Evolutionary conservation across 2,113 vertebrate genomes (phyloP).

Genomic region (Tamias sibiricus): DNA sequence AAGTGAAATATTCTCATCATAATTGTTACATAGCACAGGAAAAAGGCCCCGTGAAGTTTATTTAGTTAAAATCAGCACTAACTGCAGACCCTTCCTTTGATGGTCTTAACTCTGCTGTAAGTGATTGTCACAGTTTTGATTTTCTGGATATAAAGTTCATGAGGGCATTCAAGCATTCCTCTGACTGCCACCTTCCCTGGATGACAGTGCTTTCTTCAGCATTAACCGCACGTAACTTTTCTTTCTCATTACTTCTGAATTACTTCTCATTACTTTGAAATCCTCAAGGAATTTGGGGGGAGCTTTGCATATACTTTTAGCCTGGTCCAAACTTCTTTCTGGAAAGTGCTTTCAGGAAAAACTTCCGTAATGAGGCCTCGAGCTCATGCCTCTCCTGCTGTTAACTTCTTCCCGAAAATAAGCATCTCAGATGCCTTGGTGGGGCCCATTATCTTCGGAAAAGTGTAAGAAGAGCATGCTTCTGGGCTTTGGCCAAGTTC

Average conservation of each 20-base stretch:
- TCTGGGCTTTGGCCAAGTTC: constrained; percentile 91
- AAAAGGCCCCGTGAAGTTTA: not conserved
- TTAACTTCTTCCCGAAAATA: constrained; percentile 95
- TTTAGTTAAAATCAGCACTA: not conserved
- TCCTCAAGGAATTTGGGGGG: constrained; percentile 89
- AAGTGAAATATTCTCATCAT: not conserved
- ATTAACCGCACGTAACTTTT: constrained; percentile 90
- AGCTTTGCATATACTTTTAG: constrained; percentile 90
- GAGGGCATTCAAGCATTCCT: constrained; percentile 91
- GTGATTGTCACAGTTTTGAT: constrained; percentile 87
- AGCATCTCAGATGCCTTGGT: constrained; percentile 94
- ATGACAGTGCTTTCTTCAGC: constrained; percentile 89
- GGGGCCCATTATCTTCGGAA: constrained; percentile 93
- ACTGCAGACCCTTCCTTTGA: not conserved
- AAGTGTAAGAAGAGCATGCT: constrained; percentile 92
- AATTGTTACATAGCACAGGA: not conserved
- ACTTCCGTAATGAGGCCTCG: constrained; percentile 94
- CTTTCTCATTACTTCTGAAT: constrained; percentile 89
- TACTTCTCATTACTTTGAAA: constrained; percentile 94
- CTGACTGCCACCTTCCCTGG: constrained; percentile 89
- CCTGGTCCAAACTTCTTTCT: constrained; percentile 92
- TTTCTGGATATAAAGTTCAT: constrained; percentile 92
- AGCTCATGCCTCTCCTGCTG: constrained; percentile 91
- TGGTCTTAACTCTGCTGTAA: not conserved
- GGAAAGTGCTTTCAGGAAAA: constrained; percentile 93